Base-by-base conservation (phyloP, 2,797 vertebrate species). In the Mormyrops attenuatus region DNA sequence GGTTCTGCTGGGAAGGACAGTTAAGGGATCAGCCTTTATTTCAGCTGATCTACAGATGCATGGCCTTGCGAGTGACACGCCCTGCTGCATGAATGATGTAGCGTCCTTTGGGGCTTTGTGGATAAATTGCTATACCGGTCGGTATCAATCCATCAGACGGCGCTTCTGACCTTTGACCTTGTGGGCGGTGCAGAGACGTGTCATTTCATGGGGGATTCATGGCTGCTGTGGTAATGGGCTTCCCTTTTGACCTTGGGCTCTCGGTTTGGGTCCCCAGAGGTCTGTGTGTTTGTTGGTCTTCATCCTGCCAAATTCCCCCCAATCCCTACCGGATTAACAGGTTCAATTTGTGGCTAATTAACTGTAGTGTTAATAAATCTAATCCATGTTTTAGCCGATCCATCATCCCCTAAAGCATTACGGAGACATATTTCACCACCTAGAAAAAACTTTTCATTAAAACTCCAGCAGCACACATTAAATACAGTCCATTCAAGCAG, bases 261-360 rank as follows among this genome's bases (percentile, higher is more conserved):
- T n/a, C 15, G 44, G 38, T 41, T 38, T 80, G 38, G 17, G 41
- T 47, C 77, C 77, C 77, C 38, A 3, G 41, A 47, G 77, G 7
- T 82, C 41, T 20, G 1, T 22, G 20, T 82, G 41, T 82, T 82
- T 82, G 41, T 44, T 82, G 77, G 77, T n/a, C 41, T 82, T 47
- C 77, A 82, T 47, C 20, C 77, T 47, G 77, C 41, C 17, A 47
- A 47, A 82, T 82, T 82, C 41, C 77, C 41, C 77, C 41, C 20
- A 44, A n/a, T 82, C 44, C 77, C 38, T 41, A n/a, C 41, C 8
- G 17, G 77, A 82, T 82, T 82, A 47, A 82, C 77, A 82, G 77
- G 77, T 47, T 47, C 77, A 82, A 82, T 82, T 47, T 82, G 77
- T 82, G 77, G 77, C 41, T 82, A 44, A 82, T 82, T 82, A 82